Conservation (phyloP, 1,140 invertebrate species). For the Drosophila murphyi region DNA sequence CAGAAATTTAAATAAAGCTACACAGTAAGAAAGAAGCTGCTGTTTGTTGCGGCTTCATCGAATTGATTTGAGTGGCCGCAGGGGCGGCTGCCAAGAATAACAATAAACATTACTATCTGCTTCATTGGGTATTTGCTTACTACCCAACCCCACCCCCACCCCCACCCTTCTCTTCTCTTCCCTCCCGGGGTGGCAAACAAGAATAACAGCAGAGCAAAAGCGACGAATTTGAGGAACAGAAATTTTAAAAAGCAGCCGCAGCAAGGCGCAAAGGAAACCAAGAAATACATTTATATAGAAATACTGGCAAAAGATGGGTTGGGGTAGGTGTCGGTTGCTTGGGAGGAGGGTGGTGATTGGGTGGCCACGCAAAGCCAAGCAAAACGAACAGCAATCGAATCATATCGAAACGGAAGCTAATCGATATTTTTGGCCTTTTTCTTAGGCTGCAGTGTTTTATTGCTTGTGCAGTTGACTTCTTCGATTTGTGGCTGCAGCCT, state of each 20-base stretch:
- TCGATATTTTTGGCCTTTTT: constrained; percentile 69
- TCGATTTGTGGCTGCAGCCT: constrained; percentile 40
- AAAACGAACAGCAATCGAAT: constrained; percentile 39
- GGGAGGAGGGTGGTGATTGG: constrained; percentile 28
- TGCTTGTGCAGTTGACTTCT: constrained; percentile 45
- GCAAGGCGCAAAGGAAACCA: constrained; percentile 45
- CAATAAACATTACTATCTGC: constrained; percentile 83
- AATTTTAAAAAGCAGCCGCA: constrained; percentile 49
- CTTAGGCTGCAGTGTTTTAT: constrained; percentile 51
- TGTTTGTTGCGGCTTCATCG: constrained; percentile 23
- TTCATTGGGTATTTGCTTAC: constrained; percentile 78
- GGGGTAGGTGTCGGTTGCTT: neutral
- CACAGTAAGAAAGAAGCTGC: constrained; percentile 31
- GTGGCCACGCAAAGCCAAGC: constrained; percentile 32
- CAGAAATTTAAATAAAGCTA: constrained; percentile 59
- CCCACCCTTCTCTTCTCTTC: neutral
- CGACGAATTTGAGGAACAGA: constrained; percentile 51
- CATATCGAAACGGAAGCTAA: constrained; percentile 55
- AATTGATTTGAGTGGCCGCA: constrained; percentile 78
- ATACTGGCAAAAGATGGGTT: neutral
- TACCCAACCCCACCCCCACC: too few species aligned
- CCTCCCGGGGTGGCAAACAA: constrained; percentile 49
- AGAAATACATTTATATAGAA: constrained; percentile 56
- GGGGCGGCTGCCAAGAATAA: constrained; percentile 59
- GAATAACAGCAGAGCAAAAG: constrained; percentile 60